phyloP scores from a whole-genome alignment of 2,888 invertebrate species.

The Portevinia maculata region DNA sequence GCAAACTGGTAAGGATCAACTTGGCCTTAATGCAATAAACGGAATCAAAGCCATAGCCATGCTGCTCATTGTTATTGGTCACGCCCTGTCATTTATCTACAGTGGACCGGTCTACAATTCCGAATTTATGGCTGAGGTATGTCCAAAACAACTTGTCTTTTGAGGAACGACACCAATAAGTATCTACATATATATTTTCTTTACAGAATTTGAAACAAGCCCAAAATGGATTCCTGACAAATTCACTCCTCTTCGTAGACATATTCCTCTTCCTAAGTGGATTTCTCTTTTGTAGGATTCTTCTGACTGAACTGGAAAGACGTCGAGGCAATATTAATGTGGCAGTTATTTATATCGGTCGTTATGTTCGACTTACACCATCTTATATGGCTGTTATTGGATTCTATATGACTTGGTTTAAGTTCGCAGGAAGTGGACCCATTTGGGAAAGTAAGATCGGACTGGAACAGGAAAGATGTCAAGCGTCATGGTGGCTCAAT shows the following conservation, averaged over 20 bases:
- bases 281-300: conserved; percentile 87
- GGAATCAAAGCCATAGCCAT: conserved; percentile 88
- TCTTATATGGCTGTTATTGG: conserved; percentile 88
- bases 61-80: conserved; percentile 87
- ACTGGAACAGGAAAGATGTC: conserved; percentile 85
- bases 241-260: conserved; percentile 89
- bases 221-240: conserved; percentile 86
- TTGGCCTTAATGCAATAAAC: conserved; percentile 86
- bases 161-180: conserved; percentile 49
- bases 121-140: conserved; percentile 83
- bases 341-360: conserved; percentile 85
- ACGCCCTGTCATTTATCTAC: conserved; percentile 86
- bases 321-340: conserved; percentile 86
- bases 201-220: conserved; percentile 85
- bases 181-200: conserved; percentile 12
- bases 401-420: conserved; percentile 89
- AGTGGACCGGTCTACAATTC: conserved; percentile 88
- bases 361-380: conserved; percentile 90
- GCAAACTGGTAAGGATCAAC: conserved; percentile 83
- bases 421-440: conserved; percentile 88
- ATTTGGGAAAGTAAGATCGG: conserved; percentile 87
- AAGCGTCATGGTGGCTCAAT: conserved; percentile 89
- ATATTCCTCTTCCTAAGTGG: conserved; percentile 89
- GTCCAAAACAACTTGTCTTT: conserved; percentile 62
- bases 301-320: conserved; percentile 87